phyloP scores from a whole-genome alignment of 2,797 vertebrate species.

The Rhynchonycteris naso region DNA sequence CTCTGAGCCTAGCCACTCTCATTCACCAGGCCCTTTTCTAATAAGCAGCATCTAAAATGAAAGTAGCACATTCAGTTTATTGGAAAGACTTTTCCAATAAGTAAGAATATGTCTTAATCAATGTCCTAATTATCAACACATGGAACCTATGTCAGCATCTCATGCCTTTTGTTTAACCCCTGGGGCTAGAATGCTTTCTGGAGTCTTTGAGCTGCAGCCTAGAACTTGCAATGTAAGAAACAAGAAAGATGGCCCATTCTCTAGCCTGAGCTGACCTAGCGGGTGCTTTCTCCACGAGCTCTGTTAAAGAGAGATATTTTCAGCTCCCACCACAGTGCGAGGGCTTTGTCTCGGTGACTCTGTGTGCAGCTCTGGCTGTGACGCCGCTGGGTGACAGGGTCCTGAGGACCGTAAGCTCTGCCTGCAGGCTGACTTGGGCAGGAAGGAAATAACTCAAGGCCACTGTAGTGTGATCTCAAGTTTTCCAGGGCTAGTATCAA shows the following conservation, averaged over 20 bases:
- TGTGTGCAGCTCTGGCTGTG: background rate
- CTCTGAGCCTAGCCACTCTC: conserved; percentile 50
- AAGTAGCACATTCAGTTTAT: conserved; percentile 53
- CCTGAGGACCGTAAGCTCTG: conserved; percentile 48
- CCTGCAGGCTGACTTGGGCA: conserved; percentile 73
- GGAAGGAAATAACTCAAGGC: conserved; percentile 69
- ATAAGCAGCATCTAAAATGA: conserved; percentile 59
- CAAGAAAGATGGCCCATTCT: conserved; percentile 52
- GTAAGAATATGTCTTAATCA: conserved; percentile 56
- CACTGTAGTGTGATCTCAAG: background rate
- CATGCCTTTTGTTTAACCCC: conserved; percentile 21
- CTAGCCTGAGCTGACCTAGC: conserved; percentile 57
- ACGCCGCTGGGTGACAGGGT: conserved; percentile 70
- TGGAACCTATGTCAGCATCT: conserved; percentile 20
- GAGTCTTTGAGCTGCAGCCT: conserved; percentile 12
- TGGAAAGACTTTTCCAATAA: conserved; percentile 70
- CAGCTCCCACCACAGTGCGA: conserved; percentile 65
- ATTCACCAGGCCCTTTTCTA: background rate
- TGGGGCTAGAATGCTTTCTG: conserved; percentile 60
- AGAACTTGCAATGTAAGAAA: conserved; percentile 54
- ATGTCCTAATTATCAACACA: background rate
- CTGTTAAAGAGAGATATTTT: conserved; percentile 51
- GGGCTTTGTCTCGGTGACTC: conserved; percentile 64
- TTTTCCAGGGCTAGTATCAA: background rate
- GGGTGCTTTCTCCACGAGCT: conserved; percentile 14